Evolutionary conservation across 2,797 vertebrate genomes (phyloP), one percentile per base, ranked within the genome.

Genomic region (Pogonophryne albipinna): DNA sequence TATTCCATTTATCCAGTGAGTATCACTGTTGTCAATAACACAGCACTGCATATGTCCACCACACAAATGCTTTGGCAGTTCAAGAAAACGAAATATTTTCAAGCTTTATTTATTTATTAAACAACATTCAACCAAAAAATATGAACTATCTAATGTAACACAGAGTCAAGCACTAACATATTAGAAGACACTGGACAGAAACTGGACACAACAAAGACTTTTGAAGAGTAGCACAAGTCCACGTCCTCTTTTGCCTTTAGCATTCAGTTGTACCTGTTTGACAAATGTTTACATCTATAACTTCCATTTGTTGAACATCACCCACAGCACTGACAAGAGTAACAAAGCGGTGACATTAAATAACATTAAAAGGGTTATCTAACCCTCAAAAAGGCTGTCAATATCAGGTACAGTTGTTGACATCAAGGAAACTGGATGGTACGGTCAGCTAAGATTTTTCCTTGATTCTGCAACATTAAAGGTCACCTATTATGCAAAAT

Each of bases 41-140:
- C 6, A 12, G 31, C 9, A 14, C 14, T 15, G 10, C 34, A 38
- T 8, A 16, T 2, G 2, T 38, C 38, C 11, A 65, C 38, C 11
- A 65, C 41, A 2, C n/a, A 45, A 50, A 44, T 51, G 13, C 49
- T 47, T 20, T n/a, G 5, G 50, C 60, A 55, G 50, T 13, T 9
- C 0, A 53, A 55, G 44, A 44, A 38, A 42, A 46, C 56, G 51
- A 60, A 11, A 66, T 50, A 71, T 63, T 83, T 84, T 60, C 76
- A 86, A 88, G 64, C 88, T 90, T 89, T 82, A 88, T 92, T 92
- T 82, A 88, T 86, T 78, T 82, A 83, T 87, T 83, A 72, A 89
- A 85, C 79, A 88, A 90, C 71, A 72, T 52, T 72, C 75, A 87
- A 85, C 66, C 74, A 80, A 85, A 80, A 81, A 78, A 66, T 31